Evolutionary conservation across 2,888 invertebrate genomes (phyloP), one percentile per base, ranked within the genome.

Genomic region (Ochropleura plecta): DNA sequence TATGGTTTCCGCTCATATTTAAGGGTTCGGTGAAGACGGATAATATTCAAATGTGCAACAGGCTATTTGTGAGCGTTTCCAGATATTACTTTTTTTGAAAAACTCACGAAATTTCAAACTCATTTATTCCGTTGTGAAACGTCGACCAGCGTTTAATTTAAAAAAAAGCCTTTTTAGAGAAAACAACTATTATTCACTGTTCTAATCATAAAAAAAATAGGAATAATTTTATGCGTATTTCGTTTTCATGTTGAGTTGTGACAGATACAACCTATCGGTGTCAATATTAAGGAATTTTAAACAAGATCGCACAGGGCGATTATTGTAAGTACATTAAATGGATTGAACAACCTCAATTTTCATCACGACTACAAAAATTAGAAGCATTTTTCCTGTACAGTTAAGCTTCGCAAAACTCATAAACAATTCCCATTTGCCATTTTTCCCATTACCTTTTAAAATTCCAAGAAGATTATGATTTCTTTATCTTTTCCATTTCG

Each of bases 401-500:
- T 6, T 70, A 66, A 66, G 12, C 42, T 48, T 16, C 18, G 2
- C 10, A 69, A 67, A 57, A 53, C 20, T 42, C 20, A 68, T 67
- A 30, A 16, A 49, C 14, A 53, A 63, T 66, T 78, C 74, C 40
- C 12, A 53, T 55, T 73, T n/a, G 14, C 3, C 6, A 12, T 48
- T 40, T 69, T 68, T 65, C n/a, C 57, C n/a, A 6, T 69, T 62
- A 62, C 20, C 59, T 75, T 70, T 60, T 51, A 71, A 63, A 79
- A 75, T 62, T 59, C 55, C 30, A 46, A 65, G 30, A 42, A 62
- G 55, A 80, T 76, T 80, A 62, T n/a, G 51, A 44, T 48, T 42
- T 40, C 49, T 53, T 70, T 79, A 79, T 70, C 40, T 65, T 72
- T 69, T 18, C 42, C n/a, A 75, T 70, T 74, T 9, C 60, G 67